Conservation (phyloP, 1,140 invertebrate genomes). For the Ceratina australensis region DNA sequence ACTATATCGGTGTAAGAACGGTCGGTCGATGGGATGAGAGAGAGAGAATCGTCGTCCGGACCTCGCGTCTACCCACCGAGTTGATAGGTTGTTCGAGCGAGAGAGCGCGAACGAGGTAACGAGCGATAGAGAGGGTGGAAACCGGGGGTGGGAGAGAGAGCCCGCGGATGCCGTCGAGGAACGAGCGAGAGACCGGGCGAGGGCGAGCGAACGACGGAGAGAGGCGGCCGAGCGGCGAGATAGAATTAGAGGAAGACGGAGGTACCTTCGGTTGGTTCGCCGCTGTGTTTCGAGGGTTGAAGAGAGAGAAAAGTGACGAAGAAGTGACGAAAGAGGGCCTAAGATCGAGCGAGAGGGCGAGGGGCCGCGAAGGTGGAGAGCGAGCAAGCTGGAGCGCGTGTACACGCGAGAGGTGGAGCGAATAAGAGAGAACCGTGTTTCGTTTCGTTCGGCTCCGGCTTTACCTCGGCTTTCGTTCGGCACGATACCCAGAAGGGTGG, state of each 20-base stretch:
- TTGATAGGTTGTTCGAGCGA: slow-evolving; percentile 79
- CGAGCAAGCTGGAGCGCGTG: slow-evolving; percentile 29
- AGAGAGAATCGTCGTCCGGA: slow-evolving; percentile 76
- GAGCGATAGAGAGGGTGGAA: slow-evolving; percentile 24
- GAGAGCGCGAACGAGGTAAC: slow-evolving; percentile 67
- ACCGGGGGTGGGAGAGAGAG: slow-evolving; percentile 47
- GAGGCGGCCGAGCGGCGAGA: slow-evolving; percentile 70
- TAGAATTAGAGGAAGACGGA: slow-evolving; percentile 77
- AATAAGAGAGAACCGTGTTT: slow-evolving; percentile 69
- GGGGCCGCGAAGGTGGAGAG: slow-evolving; percentile 24
- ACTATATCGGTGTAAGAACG: slow-evolving; percentile 78
- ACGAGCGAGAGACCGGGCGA: slow-evolving; percentile 3
- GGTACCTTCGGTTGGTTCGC: slow-evolving; percentile 44
- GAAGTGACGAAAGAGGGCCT: slow-evolving; percentile 37
- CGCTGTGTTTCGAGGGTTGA: slow-evolving; percentile 44
- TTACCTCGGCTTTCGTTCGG: slow-evolving; percentile 66
- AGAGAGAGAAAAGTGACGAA: slow-evolving; percentile 40
- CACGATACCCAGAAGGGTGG: slow-evolving; percentile 66
- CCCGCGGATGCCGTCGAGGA: slow-evolving; percentile 19
- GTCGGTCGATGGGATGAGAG: slow-evolving; percentile 77
- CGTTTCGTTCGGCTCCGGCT: slow-evolving; percentile 73
- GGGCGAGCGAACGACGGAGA: slow-evolving; percentile 66
- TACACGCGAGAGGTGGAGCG: slow-evolving; percentile 59
- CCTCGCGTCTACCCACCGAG: slow-evolving; percentile 77
- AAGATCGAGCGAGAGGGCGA: slow-evolving; percentile 26